Percentiles rank a stretch among this genome's conserved stretches.
Evolutionary conservation across 2,797 vertebrate genomes (phyloP).

Genomic region (Gastrophryne carolinensis): DNA sequence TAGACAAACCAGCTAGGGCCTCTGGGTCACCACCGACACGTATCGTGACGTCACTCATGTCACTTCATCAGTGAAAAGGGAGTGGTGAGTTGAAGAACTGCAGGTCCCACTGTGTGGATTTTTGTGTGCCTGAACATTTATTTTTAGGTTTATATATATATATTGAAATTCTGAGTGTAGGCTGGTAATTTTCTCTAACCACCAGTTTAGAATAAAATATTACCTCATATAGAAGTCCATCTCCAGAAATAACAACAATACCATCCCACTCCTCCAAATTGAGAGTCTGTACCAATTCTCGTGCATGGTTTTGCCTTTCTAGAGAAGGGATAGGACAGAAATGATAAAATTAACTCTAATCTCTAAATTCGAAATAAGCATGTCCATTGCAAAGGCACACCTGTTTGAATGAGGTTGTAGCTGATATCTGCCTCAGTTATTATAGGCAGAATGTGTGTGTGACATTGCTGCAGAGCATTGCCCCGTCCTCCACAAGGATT

Average conservation of each 20-base stretch:
- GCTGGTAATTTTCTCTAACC: no score
- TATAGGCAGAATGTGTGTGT: slow-evolving; percentile 86
- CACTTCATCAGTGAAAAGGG: no score
- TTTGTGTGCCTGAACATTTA: no score
- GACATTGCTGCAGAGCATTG: slow-evolving; percentile 86
- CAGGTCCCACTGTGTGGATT: no score
- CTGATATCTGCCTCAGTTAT: slow-evolving; percentile 88
- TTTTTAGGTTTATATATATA: no score
- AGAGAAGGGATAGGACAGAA: background rate
- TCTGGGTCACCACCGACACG: no score
- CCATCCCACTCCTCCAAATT: slow-evolving; percentile 85
- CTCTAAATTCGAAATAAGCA: background rate
- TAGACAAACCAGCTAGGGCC: no score
- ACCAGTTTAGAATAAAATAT: background rate
- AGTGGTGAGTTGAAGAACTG: no score
- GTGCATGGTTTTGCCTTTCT: slow-evolving; percentile 88
- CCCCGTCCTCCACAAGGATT: slow-evolving; percentile 89
- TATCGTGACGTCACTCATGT: no score
- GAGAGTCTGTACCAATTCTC: slow-evolving; percentile 84
- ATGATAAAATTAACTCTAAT: background rate
- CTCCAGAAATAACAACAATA: slow-evolving; percentile 85
- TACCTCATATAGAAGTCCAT: slow-evolving; percentile 88
- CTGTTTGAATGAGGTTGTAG: slow-evolving; percentile 92
- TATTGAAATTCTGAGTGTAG: no score
- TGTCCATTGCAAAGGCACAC: slow-evolving; percentile 57